Conservation (phyloP, 2,113 vertebrate genomes). For the Balaenoptera acutorostrata region DNA sequence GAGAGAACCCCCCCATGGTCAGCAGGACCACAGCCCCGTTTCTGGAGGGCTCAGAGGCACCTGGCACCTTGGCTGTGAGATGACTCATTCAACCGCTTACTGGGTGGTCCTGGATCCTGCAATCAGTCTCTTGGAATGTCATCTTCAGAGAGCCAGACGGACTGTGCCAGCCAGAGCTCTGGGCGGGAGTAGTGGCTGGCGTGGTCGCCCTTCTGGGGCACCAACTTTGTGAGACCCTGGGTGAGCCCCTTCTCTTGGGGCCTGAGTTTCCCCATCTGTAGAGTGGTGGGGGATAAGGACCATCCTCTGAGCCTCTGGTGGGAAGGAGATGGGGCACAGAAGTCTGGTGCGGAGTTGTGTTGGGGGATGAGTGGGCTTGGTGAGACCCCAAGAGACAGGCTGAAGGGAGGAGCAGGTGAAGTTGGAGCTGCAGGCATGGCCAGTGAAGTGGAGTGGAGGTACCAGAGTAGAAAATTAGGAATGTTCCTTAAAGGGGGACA, state of each 20-base stretch:
- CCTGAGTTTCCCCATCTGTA: neutral
- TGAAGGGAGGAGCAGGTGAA: neutral
- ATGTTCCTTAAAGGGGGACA: neutral
- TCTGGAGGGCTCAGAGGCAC: neutral
- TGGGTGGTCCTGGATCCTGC: neutral
- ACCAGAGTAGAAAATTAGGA: neutral
- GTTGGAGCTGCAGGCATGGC: neutral
- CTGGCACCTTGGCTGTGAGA: neutral
- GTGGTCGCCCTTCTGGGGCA: accelerated
- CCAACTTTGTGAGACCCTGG: neutral
- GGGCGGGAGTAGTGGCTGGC: accelerated
- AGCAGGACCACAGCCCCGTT: neutral
- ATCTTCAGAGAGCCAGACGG: neutral
- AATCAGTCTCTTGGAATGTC: neutral
- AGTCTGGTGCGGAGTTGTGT: neutral
- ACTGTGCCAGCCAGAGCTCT: accelerated
- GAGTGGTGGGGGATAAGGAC: neutral
- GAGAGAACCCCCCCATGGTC: accelerated
- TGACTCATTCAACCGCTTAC: accelerated
- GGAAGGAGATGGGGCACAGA: neutral
- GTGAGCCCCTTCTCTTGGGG: neutral
- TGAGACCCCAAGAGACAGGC: neutral
- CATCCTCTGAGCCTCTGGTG: neutral
- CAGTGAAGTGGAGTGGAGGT: accelerated
- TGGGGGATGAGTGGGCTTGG: too few species aligned